Base-by-base conservation (phyloP, 2,888 invertebrate genomes). In the Axea sp. region DNA sequence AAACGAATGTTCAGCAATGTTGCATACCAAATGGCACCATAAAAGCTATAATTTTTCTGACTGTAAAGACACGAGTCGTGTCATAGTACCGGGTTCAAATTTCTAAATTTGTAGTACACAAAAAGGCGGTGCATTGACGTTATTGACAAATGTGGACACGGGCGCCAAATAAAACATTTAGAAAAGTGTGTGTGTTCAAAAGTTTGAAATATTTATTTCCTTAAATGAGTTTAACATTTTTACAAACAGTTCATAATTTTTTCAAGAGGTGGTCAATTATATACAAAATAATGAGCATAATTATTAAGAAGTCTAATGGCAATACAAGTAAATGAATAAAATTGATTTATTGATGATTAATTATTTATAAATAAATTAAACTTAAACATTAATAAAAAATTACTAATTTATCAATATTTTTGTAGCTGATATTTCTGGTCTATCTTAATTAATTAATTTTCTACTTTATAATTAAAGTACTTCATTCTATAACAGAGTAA, bases 41-140 rank as follows among this genome's bases (percentile, higher is more conserved):
- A 41, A 49, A 7, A 30, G 26, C n/a, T 33, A 72, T 72, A 64
- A 72, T 57, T 72, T 14, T 49, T 15, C 8, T 6, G 11, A 7
- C 41, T 45, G 41, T 19, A n/a, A n/a, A 62, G 71, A 72, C 71
- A 59, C 64, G 57, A 59, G 64, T 41, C 55, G 28, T 55, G 71
- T 45, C 33, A 14, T 35, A 6, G 26, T 26, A 57, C 47, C 45
- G 31, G 51, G 19, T 8, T 71, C 64, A 22, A 45, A 64, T 71
- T 71, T 71, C 69, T 71, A 64, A 62, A 57, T 39, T 22, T 14
- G 11, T 31, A 37, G 26, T 9, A 41, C 24, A 41, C 41, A 33
- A 41, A 55, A 64, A 28, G 41, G 57, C 71, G 62, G 64, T 26
- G 5, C 45, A 17, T 22, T 45, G 6, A 5, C 33, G 19, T 57